A percentile compares a stretch with the other conserved stretches of the same genome.
Conservation (phyloP, 2,797 vertebrate species). For the Sardinella longiceps region DNA sequence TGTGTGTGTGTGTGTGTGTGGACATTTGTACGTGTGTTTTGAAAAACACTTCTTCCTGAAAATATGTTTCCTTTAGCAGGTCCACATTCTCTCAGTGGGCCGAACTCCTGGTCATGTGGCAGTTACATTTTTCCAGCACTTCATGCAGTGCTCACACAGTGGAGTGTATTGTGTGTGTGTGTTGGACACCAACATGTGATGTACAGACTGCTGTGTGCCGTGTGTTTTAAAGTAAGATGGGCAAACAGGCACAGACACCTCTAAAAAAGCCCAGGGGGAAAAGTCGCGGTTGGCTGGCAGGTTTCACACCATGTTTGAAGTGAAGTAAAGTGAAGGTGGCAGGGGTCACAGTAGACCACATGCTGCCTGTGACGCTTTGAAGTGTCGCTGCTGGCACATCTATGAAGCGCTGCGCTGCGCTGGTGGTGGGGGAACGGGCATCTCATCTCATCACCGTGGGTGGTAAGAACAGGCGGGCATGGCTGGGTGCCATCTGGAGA, state of each 20-base stretch:
- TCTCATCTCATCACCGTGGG: background rate
- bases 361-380: slow-evolving; percentile 1
- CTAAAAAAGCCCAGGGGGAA: slow-evolving; percentile 17
- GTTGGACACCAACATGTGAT: background rate
- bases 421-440: background rate
- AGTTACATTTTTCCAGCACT: slow-evolving; percentile 5
- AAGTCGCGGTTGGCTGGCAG: slow-evolving; percentile 59
- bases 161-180: slow-evolving; percentile 1
- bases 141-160: slow-evolving; percentile 3
- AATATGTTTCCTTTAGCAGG: slow-evolving; percentile 24
- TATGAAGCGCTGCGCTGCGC: too few species aligned
- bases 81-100: background rate
- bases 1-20: background rate
- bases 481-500: background rate
- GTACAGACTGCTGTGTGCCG: background rate
- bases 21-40: background rate
- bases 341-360: background rate
- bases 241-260: slow-evolving; percentile 44
- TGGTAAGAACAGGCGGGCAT: background rate
- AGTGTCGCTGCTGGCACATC: background rate
- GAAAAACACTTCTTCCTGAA: background rate
- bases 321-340: background rate
- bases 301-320: slow-evolving; percentile 50
- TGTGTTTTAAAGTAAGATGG: slow-evolving; percentile 49
- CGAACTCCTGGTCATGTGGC: background rate